Conservation (phyloP, 2,113 vertebrate genomes). For the Dipodomys ordii region DNA sequence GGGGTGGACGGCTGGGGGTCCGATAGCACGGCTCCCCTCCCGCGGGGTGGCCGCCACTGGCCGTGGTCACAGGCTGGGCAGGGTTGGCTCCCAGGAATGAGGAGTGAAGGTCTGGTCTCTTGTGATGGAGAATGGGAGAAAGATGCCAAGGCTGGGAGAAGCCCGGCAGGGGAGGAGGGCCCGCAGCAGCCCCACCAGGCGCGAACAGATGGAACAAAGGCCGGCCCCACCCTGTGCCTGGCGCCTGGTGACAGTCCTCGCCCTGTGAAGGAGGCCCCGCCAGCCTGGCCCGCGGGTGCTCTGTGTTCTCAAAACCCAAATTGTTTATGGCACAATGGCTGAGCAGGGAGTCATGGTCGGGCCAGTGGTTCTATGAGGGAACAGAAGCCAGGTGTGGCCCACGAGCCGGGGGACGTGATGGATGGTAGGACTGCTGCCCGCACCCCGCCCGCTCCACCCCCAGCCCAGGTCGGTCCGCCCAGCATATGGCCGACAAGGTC, state of each 20-base stretch:
- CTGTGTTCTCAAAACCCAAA: constrained; percentile 26
- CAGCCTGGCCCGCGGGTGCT: neutral
- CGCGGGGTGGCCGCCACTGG: neutral
- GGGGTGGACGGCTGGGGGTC: too few relatives aligned
- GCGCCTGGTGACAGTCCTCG: neutral
- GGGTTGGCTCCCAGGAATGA: neutral
- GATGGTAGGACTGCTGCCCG: neutral
- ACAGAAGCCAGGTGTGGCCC: neutral
- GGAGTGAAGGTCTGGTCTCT: neutral
- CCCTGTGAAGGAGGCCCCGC: neutral
- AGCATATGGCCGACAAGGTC: neutral
- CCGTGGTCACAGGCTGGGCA: neutral
- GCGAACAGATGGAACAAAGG: constrained; percentile 45
- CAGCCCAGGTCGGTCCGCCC: neutral
- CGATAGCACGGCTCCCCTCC: too few relatives aligned
- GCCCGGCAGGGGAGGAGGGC: neutral
- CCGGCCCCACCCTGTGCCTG: neutral
- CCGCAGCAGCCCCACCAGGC: constrained; percentile 6
- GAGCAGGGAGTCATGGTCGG: neutral
- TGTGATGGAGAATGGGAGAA: neutral
- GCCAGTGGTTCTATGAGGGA: neutral
- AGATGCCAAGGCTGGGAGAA: neutral
- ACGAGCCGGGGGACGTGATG: neutral
- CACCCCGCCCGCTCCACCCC: neutral
- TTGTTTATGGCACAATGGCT: neutral